Evolutionary conservation across 1,140 invertebrate species (phyloP), one percentile per base, ranked within the genome.

Genomic region (Macrostomum lignano): DNA sequence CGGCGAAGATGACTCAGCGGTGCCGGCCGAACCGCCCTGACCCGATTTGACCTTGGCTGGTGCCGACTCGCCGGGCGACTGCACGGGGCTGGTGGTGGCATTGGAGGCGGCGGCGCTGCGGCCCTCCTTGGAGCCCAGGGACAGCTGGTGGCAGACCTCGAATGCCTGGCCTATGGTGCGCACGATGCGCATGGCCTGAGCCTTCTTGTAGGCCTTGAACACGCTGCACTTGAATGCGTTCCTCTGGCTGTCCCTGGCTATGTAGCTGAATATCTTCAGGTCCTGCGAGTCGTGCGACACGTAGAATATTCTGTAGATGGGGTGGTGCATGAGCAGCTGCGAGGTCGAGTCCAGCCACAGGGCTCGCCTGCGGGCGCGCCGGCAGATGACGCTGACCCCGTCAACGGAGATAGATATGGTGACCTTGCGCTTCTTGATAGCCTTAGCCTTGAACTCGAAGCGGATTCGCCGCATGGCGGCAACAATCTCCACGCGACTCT

Each of bases 81-180:
- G n/a, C n/a, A n/a, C n/a, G n/a, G n/a, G n/a, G n/a, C n/a, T n/a
- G n/a, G n/a, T n/a, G n/a, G n/a, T n/a, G n/a, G n/a, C n/a, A n/a
- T n/a, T n/a, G n/a, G n/a, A n/a, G n/a, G n/a, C n/a, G n/a, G n/a
- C n/a, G n/a, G n/a, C n/a, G n/a, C n/a, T n/a, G n/a, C n/a, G n/a
- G n/a, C n/a, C n/a, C n/a, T n/a, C n/a, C n/a, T n/a, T n/a, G n/a
- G n/a, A n/a, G n/a, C n/a, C n/a, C n/a, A n/a, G n/a, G n/a, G n/a
- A n/a, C 3, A 67, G 66, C 62, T 88, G 88, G 67, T 94, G 82
- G 64, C 82, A 93, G 48, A 94, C 82, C 62, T 94, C 86, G 62
- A 96, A 96, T 13, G 86, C 86, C 61, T 94, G 84, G 21, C 86
- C 84, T 39, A 96, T 81, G 1, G 84, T 94, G 45, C 84, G 67